phyloP scores from a whole-genome alignment of 2,888 invertebrate genomes.

The Mythimna albipuncta region DNA sequence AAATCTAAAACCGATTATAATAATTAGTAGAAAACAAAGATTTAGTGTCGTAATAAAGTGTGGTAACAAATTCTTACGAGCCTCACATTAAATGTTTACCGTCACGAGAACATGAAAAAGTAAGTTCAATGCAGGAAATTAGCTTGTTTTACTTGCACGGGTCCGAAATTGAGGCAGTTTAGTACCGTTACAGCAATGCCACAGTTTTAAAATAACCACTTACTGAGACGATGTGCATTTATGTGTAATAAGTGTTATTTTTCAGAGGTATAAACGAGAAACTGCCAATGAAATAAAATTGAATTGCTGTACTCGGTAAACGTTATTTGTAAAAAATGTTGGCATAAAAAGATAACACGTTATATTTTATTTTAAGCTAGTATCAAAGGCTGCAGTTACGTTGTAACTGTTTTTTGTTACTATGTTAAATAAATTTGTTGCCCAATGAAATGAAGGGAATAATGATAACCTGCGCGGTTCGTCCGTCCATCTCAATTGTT shows the following conservation, averaged over 20 bases:
- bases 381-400: conserved; percentile 23
- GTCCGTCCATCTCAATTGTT: conserved; percentile 70
- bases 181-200: conserved; percentile 81
- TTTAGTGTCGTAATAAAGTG: conserved; percentile 1
- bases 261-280: conserved; percentile 65
- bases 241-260: conserved; percentile 70
- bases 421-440: background rate
- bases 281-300: conserved; percentile 59
- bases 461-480: conserved; percentile 51
- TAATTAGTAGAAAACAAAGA: conserved; percentile 17
- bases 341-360: conserved; percentile 27
- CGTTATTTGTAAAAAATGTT: conserved; percentile 29
- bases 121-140: conserved; percentile 80
- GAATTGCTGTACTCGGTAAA: conserved; percentile 34
- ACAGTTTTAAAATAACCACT: conserved; percentile 79
- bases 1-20: conserved; percentile 17
- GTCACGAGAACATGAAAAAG: conserved; percentile 78
- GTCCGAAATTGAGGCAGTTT: conserved; percentile 79
- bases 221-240: conserved; percentile 74
- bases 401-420: conserved; percentile 10
- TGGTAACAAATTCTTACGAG: conserved; percentile 23
- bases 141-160: conserved; percentile 77
- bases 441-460: background rate
- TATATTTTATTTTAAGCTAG: conserved; percentile 26
- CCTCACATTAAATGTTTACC: conserved; percentile 61